Conservation (phyloP, 1,140 invertebrate genomes). For the Pachyrhynchus sulphureomaculatus region DNA sequence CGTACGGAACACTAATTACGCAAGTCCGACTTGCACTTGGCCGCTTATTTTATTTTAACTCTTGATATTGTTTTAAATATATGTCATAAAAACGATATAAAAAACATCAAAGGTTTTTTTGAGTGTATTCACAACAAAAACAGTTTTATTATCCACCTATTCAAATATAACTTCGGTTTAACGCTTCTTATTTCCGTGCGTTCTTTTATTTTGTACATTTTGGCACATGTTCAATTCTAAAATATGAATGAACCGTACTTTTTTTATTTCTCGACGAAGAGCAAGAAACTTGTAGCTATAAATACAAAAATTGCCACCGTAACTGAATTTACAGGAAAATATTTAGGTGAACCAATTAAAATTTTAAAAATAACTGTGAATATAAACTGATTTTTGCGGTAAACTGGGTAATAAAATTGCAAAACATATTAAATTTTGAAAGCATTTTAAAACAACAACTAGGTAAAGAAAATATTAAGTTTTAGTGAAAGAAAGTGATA, state of each 20-base stretch:
- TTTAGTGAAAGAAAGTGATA: no score
- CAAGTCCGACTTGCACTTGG: no score
- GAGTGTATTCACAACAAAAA: not conserved
- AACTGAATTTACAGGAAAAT: not conserved
- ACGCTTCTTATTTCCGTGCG: not conserved
- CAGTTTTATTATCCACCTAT: not conserved
- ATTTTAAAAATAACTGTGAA: conserved; percentile 8
- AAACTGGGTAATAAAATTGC: no score
- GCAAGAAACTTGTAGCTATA: conserved; percentile 19
- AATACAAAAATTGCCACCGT: conserved; percentile 10
- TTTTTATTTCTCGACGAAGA: conserved; percentile 8
- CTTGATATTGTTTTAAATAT: no score
- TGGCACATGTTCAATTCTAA: conserved; percentile 17
- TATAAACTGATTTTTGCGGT: no score
- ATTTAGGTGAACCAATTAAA: conserved; percentile 20
- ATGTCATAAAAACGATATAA: no score
- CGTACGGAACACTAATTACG: no score
- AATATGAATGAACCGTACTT: conserved; percentile 21
- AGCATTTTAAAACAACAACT: no score
- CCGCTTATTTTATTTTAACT: no score
- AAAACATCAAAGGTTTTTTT: no score
- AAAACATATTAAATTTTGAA: no score
- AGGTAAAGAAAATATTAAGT: no score
- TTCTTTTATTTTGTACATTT: conserved; percentile 15
- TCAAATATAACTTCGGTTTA: not conserved